Conservation (phyloP, 1,140 invertebrate species). For the Pseudobourletiella spinata region DNA sequence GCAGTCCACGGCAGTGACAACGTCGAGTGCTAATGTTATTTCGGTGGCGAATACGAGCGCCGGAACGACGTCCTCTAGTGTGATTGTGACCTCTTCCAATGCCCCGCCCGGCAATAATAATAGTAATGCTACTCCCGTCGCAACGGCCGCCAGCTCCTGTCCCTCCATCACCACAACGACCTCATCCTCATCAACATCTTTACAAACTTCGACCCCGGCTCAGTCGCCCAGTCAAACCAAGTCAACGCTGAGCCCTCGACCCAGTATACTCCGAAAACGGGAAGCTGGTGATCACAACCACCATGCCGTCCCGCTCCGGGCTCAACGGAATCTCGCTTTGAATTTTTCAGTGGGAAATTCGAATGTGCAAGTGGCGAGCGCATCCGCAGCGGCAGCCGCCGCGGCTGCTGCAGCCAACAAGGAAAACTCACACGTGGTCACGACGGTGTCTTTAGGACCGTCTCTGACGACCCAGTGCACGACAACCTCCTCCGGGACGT, state of each 20-base stretch:
- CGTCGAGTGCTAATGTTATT: conserved; percentile 7
- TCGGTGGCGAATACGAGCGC: neutral
- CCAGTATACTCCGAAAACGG: conserved; percentile 57
- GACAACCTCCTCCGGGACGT: conserved; percentile 23
- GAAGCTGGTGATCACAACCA: conserved; percentile 39
- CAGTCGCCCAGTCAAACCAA: conserved; percentile 40
- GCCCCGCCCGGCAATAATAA: neutral
- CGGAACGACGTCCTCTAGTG: neutral
- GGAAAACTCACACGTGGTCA: conserved; percentile 24
- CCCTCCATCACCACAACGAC: neutral
- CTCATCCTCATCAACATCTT: conserved; percentile 10
- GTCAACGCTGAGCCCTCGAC: conserved; percentile 55
- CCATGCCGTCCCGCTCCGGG: conserved; percentile 46
- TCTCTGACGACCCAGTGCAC: conserved; percentile 10
- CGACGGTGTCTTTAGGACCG: neutral
- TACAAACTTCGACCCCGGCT: conserved; percentile 20
- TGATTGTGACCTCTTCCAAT: neutral
- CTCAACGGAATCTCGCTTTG: conserved; percentile 41
- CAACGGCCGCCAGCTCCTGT: conserved; percentile 8
- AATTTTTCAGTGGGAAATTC: conserved; percentile 38
- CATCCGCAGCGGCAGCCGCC: conserved; percentile 12
- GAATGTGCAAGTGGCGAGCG: conserved; percentile 9
- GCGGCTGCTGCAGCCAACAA: conserved; percentile 32
- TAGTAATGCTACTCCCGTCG: neutral
- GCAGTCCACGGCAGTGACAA: conserved; percentile 11